A percentile compares a stretch with the other conserved stretches of the same genome.
These are phyloP conservation scores for Enteromius afrohamiltoni DNA, from an alignment of 2,797 vertebrate genomes.

Conservation along the genomic window DNA sequence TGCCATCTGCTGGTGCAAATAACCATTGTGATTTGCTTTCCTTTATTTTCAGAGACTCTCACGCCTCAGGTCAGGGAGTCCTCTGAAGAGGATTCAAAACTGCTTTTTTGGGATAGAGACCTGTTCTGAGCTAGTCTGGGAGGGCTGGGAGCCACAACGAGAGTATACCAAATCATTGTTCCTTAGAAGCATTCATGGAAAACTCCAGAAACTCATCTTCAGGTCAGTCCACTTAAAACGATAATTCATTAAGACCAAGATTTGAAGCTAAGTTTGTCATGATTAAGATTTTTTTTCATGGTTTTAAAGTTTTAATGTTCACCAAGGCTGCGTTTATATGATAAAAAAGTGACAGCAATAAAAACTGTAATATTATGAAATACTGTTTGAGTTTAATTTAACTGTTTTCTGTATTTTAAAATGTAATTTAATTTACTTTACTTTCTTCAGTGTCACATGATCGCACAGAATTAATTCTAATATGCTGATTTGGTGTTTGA, in stretches of 20 bases:
- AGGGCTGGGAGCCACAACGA: conserved; percentile 81
- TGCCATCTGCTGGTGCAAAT: conserved; percentile 43
- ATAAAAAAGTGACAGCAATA: background rate
- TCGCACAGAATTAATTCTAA: background rate
- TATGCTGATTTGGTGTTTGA: background rate
- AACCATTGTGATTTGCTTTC: background rate
- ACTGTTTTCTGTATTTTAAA: background rate
- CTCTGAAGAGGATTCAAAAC: conserved; percentile 62
- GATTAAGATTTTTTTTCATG: background rate
- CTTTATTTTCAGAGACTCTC: conserved; percentile 38
- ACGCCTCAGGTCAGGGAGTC: conserved; percentile 24
- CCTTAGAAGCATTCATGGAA: conserved; percentile 84
- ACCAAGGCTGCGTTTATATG: background rate
- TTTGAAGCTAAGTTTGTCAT: background rate
- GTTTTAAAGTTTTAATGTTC: background rate
- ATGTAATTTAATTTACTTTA: background rate
- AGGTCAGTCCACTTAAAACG: conserved; percentile 74
- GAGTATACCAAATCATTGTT: conserved; percentile 83
- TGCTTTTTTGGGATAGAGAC: conserved; percentile 85
- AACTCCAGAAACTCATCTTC: conserved; percentile 84
- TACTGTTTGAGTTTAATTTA: background rate
- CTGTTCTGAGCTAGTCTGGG: conserved; percentile 81
- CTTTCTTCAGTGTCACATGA: background rate
- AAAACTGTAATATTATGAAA: background rate
- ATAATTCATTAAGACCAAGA: background rate